Evolutionary conservation across 2,888 invertebrate species (phyloP), one percentile per base, ranked within the genome.

Genomic region (Aromia moschata): DNA sequence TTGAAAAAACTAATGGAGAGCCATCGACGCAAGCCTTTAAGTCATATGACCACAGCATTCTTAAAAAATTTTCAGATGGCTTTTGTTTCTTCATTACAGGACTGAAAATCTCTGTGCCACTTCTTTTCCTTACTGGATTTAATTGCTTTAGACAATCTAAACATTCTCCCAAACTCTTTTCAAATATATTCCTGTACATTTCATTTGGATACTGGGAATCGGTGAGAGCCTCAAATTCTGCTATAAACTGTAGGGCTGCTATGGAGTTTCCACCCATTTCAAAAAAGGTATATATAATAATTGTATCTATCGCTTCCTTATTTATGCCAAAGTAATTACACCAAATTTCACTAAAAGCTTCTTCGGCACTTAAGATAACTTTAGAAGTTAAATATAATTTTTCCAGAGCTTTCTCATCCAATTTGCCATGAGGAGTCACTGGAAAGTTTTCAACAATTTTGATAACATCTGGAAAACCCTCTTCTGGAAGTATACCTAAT

Each of bases 11-110:
- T 15, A 85, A 81, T 14, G 93, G 91, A 10, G 92, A 86, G 5
- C 92, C 89, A 83, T 95, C 94, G 7, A 95, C 87, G 82, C 95
- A 95, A 80, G 93, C 94, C 36, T 84, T 83, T 47, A 90, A 84
- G 78, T 91, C 80, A 75, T 83, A 84, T 63, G 80, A 83, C 89
- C 87, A 86, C 18, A 63, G 30, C 52, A 83, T 72, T 56, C 62
- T 68, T 33, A 71, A 45, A 14, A 14, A n/a, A 1, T 47, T 31
- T 4, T n/a, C n/a, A 36, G 33, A 15, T 25, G 44, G 55, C 31
- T 80, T 61, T 74, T 3, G 30, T 38, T 25, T 55, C 41, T 58
- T 49, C 18, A 5, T 46, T 25, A 33, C 14, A 14, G 16, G 30
- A 17, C 43, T 25, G 33, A 4, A n/a, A 30, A 5, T 15, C 17